phyloP scores from a whole-genome alignment of 2,888 invertebrate genomes.

The Charanyca ferruginea region DNA sequence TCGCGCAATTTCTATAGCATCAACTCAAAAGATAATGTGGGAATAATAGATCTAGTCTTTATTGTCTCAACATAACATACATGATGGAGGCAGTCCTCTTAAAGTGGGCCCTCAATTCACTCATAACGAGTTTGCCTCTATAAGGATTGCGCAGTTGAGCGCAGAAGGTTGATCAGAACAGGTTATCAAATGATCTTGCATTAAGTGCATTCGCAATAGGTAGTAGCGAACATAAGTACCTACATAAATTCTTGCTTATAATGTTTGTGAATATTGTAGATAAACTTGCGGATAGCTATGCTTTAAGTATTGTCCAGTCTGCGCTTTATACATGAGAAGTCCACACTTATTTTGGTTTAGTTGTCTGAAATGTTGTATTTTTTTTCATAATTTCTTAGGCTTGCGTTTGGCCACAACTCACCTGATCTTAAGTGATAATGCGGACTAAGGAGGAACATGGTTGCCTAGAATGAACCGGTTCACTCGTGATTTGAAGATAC shows the following conservation, averaged over 20 bases:
- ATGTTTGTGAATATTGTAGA: not conserved
- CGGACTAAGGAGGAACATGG: too few species aligned
- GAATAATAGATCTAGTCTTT: not conserved
- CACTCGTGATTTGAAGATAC: too few species aligned
- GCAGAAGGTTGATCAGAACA: constrained; percentile 37
- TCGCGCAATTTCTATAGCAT: too few species aligned
- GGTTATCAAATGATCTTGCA: constrained; percentile 52
- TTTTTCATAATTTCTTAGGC: too few species aligned
- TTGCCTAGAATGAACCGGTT: too few species aligned
- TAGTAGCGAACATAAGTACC: not conserved
- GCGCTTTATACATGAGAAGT: too few species aligned
- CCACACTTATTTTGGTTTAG: too few species aligned
- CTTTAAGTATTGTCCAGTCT: too few species aligned
- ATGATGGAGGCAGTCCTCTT: not conserved
- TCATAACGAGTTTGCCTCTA: constrained; percentile 14
- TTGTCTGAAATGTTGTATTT: too few species aligned
- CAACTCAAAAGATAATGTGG: too few species aligned
- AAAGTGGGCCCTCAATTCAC: constrained; percentile 1
- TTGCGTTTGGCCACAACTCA: too few species aligned
- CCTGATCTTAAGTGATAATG: too few species aligned
- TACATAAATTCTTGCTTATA: not conserved
- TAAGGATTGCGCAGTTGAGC: constrained; percentile 20
- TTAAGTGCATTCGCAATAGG: constrained; percentile 19
- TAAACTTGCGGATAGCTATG: not conserved
- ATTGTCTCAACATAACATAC: not conserved